phyloP scores from a whole-genome alignment of 2,113 vertebrate genomes.

The Xenopus borealis region DNA sequence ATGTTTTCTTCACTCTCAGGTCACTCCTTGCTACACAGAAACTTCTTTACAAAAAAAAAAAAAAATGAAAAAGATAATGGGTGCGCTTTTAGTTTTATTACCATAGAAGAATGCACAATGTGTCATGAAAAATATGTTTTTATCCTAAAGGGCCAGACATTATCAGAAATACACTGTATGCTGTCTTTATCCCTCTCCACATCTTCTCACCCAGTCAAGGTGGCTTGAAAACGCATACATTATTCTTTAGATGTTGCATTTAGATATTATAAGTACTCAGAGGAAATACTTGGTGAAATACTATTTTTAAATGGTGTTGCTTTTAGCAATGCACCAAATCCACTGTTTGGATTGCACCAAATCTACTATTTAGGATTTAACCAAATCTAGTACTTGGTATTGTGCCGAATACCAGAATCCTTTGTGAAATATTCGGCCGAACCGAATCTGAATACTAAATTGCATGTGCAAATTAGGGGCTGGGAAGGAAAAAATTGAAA shows the following conservation, averaged over 20 bases:
- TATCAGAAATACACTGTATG: conserved; percentile 30
- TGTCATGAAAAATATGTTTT: not conserved
- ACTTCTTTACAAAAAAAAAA: not conserved
- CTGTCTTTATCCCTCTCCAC: not conserved
- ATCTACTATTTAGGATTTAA: too few relatives aligned
- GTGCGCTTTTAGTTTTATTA: conserved; percentile 1
- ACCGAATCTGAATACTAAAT: too few relatives aligned
- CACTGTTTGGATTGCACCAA: too few relatives aligned
- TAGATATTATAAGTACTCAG: not conserved
- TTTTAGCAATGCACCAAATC: too few relatives aligned
- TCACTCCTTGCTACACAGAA: not conserved
- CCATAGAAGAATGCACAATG: not conserved
- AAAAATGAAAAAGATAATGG: not conserved
- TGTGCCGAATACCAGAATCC: too few relatives aligned
- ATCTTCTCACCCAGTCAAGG: conserved; percentile 1
- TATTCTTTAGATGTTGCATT: conserved; percentile 11
- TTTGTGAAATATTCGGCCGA: too few relatives aligned
- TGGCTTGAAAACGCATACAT: conserved; percentile 2
- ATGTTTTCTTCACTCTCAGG: not conserved
- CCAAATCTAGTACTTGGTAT: too few relatives aligned
- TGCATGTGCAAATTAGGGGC: too few relatives aligned
- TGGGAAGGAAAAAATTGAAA: too few relatives aligned
- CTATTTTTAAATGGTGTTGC: not conserved
- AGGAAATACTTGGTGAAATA: not conserved
- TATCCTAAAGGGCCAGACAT: not conserved